These are phyloP conservation scores for Bedellia somnulentella DNA, from an alignment of 2,888 invertebrate species.

Conservation along the genomic window DNA sequence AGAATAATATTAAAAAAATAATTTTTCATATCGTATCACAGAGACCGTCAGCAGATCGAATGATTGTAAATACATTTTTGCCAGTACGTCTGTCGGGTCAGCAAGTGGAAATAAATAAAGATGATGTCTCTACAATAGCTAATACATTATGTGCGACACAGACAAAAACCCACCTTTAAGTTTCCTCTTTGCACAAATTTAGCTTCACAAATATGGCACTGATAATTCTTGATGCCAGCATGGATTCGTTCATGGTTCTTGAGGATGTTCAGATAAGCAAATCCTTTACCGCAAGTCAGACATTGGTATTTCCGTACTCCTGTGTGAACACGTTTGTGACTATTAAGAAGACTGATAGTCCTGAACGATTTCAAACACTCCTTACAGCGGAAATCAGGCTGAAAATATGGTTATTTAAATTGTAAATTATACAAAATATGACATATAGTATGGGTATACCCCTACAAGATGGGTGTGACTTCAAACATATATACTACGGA, in stretches of 20 bases:
- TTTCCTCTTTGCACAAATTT: constrained; percentile 48
- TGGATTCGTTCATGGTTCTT: constrained; percentile 74
- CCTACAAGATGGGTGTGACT: no score
- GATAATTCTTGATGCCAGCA: constrained; percentile 67
- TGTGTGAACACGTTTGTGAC: constrained; percentile 62
- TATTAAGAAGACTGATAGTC: constrained; percentile 61
- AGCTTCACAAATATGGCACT: constrained; percentile 70
- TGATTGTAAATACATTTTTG: no score
- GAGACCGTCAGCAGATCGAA: no score
- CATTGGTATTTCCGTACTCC: constrained; percentile 64
- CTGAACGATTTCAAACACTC: constrained; percentile 49
- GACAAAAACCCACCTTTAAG: constrained; percentile 29
- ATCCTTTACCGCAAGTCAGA: constrained; percentile 63
- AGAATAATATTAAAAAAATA: no score
- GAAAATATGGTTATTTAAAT: no score
- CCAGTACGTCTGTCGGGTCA: no score
- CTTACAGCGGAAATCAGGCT: constrained; percentile 52
- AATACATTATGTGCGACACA: no score
- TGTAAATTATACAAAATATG: no score
- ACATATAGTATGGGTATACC: not conserved
- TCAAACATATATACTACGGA: no score
- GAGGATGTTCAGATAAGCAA: constrained; percentile 67
- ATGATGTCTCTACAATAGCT: no score
- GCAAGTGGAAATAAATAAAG: no score
- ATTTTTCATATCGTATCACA: no score